Base-by-base conservation (phyloP, 2,113 vertebrate genomes). In the Cynoglossus semilaevis region DNA sequence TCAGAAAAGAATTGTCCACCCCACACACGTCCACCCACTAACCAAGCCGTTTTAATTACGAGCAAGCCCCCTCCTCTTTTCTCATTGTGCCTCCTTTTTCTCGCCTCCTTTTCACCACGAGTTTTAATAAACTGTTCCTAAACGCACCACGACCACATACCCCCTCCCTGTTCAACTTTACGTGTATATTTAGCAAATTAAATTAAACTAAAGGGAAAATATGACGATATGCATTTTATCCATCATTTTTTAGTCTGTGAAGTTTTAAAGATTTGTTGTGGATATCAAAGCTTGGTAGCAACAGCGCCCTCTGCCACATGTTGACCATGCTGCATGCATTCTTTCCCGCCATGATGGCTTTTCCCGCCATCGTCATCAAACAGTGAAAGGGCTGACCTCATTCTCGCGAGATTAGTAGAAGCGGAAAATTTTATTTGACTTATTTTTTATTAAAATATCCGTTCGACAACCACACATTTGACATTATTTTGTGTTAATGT, bases 311-410 rank as follows among this genome's bases (percentile, higher is more conserved):
- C 79, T 84, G 15, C 22, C 61, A 48, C 7, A 10, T 66, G 54
- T 63, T 51, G 70, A 67, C 65, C 67, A 85, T 45, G 61, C 56
- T 72, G 69, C 53, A 42, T 54, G 14, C 14, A 10, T 49, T 36
- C 9, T 79, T 88, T 90, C 88, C 87, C 88, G 85, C 87, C 84
- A 75, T 40, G 43, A 42, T 42, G 36, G 38, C 3, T 67, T 80
- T 89, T 90, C 89, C 88, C 89, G 89, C 89, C 85, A 77, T 42
- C 67, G 67, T 76, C 72, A 77, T 79, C 66, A 50, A 85, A 76
- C 15, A 2, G 2, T 0, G 14, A 29, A 29, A 15, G 2, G 0
- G 3, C 4, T 4, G 18, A 55, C 40, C 53, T 17, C 0, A 48
- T 11, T 67, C 69, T 88, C 79, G 84, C 82, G 84, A 84, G 36